phyloP scores from a whole-genome alignment of 2,888 invertebrate genomes.

The Gymnocheta viridis region DNA sequence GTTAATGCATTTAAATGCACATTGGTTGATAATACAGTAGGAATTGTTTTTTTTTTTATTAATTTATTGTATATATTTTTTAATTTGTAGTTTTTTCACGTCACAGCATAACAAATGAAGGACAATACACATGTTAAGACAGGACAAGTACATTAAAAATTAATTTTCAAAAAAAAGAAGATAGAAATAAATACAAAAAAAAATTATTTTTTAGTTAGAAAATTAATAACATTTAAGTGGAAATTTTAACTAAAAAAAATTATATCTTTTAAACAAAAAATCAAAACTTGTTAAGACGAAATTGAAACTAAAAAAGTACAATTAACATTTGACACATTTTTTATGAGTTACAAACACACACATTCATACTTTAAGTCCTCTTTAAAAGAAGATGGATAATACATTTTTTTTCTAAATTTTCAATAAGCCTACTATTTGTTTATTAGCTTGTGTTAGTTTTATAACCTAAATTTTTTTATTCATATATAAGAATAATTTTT shows the following conservation, averaged over 20 bases:
- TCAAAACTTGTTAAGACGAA: conserved; percentile 58
- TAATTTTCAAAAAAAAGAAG: conserved; percentile 64
- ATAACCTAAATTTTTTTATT: conserved; percentile 51
- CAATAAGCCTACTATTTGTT: conserved; percentile 24
- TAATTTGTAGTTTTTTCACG: conserved; percentile 51
- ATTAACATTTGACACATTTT: conserved; percentile 77
- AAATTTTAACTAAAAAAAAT: conserved; percentile 42
- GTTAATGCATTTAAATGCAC: conserved; percentile 73
- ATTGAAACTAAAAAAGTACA: conserved; percentile 64
- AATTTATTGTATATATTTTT: conserved; percentile 67
- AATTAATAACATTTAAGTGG: conserved; percentile 74
- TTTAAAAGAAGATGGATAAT: background rate
- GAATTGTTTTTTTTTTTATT: conserved; percentile 73
- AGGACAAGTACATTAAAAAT: conserved; percentile 71
- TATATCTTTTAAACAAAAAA: conserved; percentile 32
- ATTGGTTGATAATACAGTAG: conserved; percentile 69
- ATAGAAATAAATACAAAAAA: conserved; percentile 68
- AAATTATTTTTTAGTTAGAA: conserved; percentile 75
- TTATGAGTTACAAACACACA: conserved; percentile 56
- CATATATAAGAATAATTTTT: conserved; percentile 35
- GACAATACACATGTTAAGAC: conserved; percentile 71
- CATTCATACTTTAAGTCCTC: conserved; percentile 73
- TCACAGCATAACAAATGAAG: conserved; percentile 70
- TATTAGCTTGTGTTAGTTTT: conserved; percentile 69
- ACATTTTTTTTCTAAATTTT: conserved; percentile 4